Evolutionary conservation across 2,888 invertebrate genomes (phyloP), one percentile per base, ranked within the genome.

Genomic region (Synergus itoensis): DNA sequence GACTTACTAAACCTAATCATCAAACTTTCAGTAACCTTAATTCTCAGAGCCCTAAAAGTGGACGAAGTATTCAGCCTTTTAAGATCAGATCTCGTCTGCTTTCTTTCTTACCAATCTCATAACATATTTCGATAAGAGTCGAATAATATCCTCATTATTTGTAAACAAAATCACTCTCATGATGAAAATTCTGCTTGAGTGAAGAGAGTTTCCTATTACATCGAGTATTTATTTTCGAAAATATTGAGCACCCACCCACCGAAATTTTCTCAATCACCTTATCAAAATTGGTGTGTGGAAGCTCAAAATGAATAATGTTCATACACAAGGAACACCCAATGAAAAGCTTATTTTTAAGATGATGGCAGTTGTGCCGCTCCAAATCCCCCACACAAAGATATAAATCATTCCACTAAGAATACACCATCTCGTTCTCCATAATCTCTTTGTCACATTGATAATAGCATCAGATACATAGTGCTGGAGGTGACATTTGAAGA

Each of bases 21-120:
- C 60, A 62, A 28, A 48, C 69, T 28, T 11, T 28, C 45, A 73
- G 28, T 40, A 53, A 73, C n/a, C 73, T 53, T 73, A 73, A 73
- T 53, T 62, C n/a, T 36, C n/a, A 40, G 53, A 73, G 73, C 12
- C 73, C 40, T 40, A 53, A 53, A 53, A 53, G 48, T 53, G 53
- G 53, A 53, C 73, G 53, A 73, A 53, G 36, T 73, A 53, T 53
- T 73, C 53, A 73, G 73, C 53, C 73, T 73, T 53, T 53, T 53
- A 73, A n/a, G n/a, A 53, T 53, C 28, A 73, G 36, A 48, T 69
- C 16, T 28, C 9, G 36, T 21, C 5, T 28, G 18, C 4, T 40
- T 36, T 28, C 36, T 9, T 36, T 12, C 4, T 53, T 40, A 28
- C 48, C 36, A 48, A 48, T 12, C 40, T 11, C 5, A 65, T 28